Percentiles rank a stretch among this genome's conserved stretches.
phyloP scores from a whole-genome alignment of 1,140 invertebrate genomes.

The Neuroterus valhalla region DNA sequence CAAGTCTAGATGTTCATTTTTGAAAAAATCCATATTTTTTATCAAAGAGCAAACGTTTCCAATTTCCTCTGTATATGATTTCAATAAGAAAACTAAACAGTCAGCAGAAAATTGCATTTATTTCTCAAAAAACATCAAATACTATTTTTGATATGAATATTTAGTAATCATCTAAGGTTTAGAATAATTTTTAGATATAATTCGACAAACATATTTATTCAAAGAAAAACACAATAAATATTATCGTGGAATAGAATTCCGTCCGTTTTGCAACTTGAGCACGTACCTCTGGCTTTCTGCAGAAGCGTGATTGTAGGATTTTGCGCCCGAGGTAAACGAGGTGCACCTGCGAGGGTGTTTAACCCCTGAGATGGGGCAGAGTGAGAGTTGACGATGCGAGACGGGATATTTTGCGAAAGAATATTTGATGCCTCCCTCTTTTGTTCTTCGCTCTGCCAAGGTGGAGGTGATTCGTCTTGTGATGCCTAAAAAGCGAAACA shows the following conservation, averaged over 20 bases:
- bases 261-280: conserved; percentile 27
- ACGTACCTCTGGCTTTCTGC: conserved; percentile 90
- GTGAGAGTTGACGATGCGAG: conserved; percentile 79
- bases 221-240: not conserved
- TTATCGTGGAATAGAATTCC: not conserved
- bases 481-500: conserved; percentile 32
- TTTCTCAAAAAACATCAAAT: too few relatives aligned
- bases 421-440: conserved; percentile 58
- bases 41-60: too few relatives aligned
- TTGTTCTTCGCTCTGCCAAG: conserved; percentile 66
- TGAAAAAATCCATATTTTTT: too few relatives aligned
- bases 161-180: too few relatives aligned
- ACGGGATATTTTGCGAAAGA: conserved; percentile 70
- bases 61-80: too few relatives aligned
- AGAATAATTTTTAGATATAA: too few relatives aligned
- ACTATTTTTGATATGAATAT: too few relatives aligned
- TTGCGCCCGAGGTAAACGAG: conserved; percentile 84
- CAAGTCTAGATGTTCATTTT: too few relatives aligned
- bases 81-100: too few relatives aligned
- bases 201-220: not conserved
- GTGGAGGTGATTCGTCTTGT: conserved; percentile 55
- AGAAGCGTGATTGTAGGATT: conserved; percentile 92
- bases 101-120: too few relatives aligned
- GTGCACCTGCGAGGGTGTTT: conserved; percentile 74
- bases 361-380: conserved; percentile 80